Conservation (phyloP, 2,797 vertebrate genomes). For the Pampus argenteus region DNA sequence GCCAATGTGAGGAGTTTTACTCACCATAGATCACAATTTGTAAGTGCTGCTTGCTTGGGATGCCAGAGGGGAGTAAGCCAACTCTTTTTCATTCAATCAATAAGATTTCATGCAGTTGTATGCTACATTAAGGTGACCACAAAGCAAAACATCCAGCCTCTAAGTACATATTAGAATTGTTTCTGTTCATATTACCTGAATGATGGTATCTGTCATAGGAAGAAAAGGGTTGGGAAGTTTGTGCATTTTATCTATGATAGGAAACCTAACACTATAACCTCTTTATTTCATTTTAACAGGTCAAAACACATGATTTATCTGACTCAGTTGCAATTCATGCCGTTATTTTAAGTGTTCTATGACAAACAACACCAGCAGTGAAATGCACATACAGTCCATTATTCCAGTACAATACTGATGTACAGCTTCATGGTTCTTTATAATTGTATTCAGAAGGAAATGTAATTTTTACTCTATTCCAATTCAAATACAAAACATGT, state of each 20-base stretch:
- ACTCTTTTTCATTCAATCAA: slow-evolving; percentile 72
- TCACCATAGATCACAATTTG: slow-evolving; percentile 83
- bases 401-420: background rate
- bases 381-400: background rate
- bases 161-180: slow-evolving; percentile 9
- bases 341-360: background rate
- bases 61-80: slow-evolving; percentile 54
- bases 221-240: background rate
- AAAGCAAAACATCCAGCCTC: slow-evolving; percentile 41
- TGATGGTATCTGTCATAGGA: slow-evolving; percentile 16
- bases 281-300: slow-evolving; percentile 25
- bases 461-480: background rate
- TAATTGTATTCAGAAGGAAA: too few species aligned
- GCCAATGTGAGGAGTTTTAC: slow-evolving; percentile 76
- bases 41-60: slow-evolving; percentile 67
- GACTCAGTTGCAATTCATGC: background rate
- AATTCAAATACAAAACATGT: background rate
- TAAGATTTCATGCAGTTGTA: slow-evolving; percentile 69
- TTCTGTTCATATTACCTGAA: slow-evolving; percentile 15
- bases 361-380: background rate
- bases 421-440: background rate
- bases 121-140: slow-evolving; percentile 55
- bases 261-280: slow-evolving; percentile 9
- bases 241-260: background rate
- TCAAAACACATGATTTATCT: slow-evolving; percentile 39